Evolutionary conservation across 1,140 invertebrate species (phyloP), one percentile per base, ranked within the genome.

Genomic region (Stenopsyche tienmushanensis): DNA sequence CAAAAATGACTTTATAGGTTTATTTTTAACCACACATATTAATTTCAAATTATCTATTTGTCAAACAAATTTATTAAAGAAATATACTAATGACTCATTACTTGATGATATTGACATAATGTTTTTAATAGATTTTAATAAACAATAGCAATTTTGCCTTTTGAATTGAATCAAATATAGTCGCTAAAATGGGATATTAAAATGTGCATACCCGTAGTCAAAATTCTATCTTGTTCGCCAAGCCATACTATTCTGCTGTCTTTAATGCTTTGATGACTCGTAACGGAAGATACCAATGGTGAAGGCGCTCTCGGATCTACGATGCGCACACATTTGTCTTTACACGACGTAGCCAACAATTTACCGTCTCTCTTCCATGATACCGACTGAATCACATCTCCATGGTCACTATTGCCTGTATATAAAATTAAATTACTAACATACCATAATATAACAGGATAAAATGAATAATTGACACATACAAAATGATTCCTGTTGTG

Each of bases 191-290:
- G n/a, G n/a, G n/a, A n/a, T n/a, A n/a, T n/a, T n/a, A n/a, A n/a
- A n/a, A n/a, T n/a, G n/a, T n/a, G n/a, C n/a, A n/a, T n/a, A 73
- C 88, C 89, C 62, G 93, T 94, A 2, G 93, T 93, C 0, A 96
- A 74, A 64, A 97, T 87, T 69, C 85, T 84, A 34, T 92, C 86
- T 62, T 86, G 86, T 69, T 92, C 88, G 15, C 92, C 93, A 0
- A 97, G 78, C 92, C 93, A 97, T 0, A 94, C 87, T 1, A 95
- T 85, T 59, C 93, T 81, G 0, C 93, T 95, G 74, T 97, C 95
- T 77, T 94, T 95, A 50, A 94, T 90, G 72, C 89, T 92, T 74
- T 90, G 89, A 77, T 94, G 92, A 73, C 90, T 92, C 59, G 86
- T 86, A 1, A 86, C 84, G 1, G 84, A 79, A 66, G 85, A 82